Conservation (phyloP, 2,888 invertebrate genomes). For the Drosophila quinaria region DNA sequence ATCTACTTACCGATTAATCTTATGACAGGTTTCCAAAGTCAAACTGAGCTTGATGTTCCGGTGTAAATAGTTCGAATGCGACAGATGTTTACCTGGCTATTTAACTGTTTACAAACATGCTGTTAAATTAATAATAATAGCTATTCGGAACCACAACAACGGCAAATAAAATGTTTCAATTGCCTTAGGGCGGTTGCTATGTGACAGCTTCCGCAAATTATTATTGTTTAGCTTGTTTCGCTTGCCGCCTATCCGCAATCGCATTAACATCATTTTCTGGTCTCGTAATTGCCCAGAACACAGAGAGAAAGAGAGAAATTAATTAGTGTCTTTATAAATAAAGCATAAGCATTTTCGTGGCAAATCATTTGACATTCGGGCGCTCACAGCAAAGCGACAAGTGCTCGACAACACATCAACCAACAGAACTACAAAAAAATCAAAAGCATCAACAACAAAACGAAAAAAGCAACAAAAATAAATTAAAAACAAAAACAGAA, state of each 20-base stretch:
- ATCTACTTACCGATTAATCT: conserved; percentile 8
- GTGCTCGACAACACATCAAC: conserved; percentile 41
- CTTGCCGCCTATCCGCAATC: conserved; percentile 54
- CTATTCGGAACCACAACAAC: conserved; percentile 19
- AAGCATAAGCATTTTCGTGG: conserved; percentile 70
- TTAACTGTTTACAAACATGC: conserved; percentile 25
- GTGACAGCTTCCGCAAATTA: conserved; percentile 76
- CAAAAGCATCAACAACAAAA: conserved; percentile 16
- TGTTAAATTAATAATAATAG: conserved; percentile 65
- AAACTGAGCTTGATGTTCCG: conserved; percentile 35
- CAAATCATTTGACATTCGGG: conserved; percentile 77
- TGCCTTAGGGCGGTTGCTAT: conserved; percentile 64
- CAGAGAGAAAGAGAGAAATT: conserved; percentile 57
- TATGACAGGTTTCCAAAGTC: conserved; percentile 44
- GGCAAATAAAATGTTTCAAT: conserved; percentile 53
- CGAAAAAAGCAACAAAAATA: conserved; percentile 28
- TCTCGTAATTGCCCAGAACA: conserved; percentile 46
- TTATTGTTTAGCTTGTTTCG: conserved; percentile 51
- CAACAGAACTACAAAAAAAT: conserved; percentile 11
- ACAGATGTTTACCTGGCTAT: conserved; percentile 33
- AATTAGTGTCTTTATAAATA: conserved; percentile 76
- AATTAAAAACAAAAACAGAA: conserved; percentile 22
- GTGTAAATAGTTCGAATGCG: conserved; percentile 14
- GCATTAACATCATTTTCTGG: conserved; percentile 67
- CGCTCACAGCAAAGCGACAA: conserved; percentile 41